Evolutionary conservation across 2,113 vertebrate genomes (phyloP).

Genomic region (Hippolais icterina): DNA sequence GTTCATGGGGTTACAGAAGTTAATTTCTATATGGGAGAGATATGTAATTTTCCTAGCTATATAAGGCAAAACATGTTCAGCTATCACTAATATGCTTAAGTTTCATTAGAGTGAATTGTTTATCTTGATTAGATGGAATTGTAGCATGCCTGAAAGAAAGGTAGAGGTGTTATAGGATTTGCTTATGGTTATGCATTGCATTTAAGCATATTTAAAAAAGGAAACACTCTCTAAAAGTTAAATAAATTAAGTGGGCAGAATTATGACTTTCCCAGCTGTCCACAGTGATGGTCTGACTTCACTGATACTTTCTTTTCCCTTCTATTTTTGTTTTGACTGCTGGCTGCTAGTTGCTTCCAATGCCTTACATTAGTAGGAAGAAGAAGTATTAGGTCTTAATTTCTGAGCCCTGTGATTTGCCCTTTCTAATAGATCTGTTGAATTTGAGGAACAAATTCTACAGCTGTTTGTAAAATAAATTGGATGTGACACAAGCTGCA

Average conservation of each 20-base stretch:
- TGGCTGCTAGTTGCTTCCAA: not conserved
- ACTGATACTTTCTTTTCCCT: not conserved
- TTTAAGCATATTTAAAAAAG: not conserved
- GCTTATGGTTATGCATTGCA: not conserved
- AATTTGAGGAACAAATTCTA: not conserved
- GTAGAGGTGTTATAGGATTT: not conserved
- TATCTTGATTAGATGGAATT: not conserved
- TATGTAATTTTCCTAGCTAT: conserved; percentile 34
- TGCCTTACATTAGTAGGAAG: not conserved
- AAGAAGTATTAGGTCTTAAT: not conserved
- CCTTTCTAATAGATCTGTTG: not conserved
- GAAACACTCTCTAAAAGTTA: not conserved
- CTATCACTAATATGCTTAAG: not conserved
- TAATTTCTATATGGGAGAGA: conserved; percentile 45
- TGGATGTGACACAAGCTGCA: not conserved
- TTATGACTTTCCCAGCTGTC: not conserved
- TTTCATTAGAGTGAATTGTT: conserved; percentile 16
- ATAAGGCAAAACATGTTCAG: not conserved
- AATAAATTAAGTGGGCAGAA: not conserved
- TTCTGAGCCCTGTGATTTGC: not conserved
- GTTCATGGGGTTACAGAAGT: conserved; percentile 22
- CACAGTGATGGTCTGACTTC: not conserved
- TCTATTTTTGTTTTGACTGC: not conserved
- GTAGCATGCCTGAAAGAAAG: not conserved
- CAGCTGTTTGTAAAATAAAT: not conserved